Evolutionary conservation across 1,140 invertebrate species (phyloP), one percentile per base, ranked within the genome.

Genomic region (Temnothorax longispinosus): DNA sequence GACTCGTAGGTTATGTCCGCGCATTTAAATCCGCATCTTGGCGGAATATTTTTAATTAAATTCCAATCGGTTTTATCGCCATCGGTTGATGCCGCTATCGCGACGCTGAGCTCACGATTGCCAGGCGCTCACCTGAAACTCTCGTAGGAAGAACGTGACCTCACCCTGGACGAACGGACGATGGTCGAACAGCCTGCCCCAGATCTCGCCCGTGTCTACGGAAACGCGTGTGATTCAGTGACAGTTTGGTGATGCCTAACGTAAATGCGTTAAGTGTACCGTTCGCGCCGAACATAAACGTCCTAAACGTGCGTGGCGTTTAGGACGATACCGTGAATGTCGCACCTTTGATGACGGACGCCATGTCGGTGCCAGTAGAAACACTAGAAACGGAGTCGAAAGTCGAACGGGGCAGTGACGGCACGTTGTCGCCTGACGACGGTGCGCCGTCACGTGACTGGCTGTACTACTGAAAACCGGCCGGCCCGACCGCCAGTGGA

Each of bases 131-230:
- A 98, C 97, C 96, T 98, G 98, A 95, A 98, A 98, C 95, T 98
- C 98, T 89, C 97, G 97, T 8, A 98, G 93, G 95, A 98, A 97
- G 95, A 96, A 97, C 90, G 97, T 97, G 86, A 98, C 97, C 96
- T 98, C 98, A 78, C 98, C 97, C 95, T 97, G 97, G 65, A 98
- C 93, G 94, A 98, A 98, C 32, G 97, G 97, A 81, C 97, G 96
- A 93, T 98, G 98, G 94, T 98, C 97, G 96, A 98, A 98, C 85
- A 98, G 95, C 94, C 98, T 96, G 88, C 96, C 96, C 97, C 98
- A 98, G 94, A 98, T 97, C 95, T 98, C 97, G 82, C 97, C 96
- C 91, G 97, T 96, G 96, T 98, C 98, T 98, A 85, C 62, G 86
- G 84, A 89, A 89, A 87, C 44, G 44, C 71, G 54, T 77, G 56